Evolutionary conservation across 2,888 invertebrate genomes (phyloP).

Genomic region (Cremastobaeus sp.): DNA sequence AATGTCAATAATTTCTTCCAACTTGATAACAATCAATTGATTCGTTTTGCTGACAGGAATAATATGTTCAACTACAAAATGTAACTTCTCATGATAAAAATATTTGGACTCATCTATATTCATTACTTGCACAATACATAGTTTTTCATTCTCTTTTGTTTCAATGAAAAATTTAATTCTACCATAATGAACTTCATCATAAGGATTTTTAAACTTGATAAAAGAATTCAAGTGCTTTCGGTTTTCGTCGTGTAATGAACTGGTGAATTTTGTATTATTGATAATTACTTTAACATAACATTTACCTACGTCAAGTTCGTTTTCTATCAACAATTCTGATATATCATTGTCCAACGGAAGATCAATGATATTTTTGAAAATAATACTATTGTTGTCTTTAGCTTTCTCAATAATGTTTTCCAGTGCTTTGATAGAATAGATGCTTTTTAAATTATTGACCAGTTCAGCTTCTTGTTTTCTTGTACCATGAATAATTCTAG

Average conservation of each 20-base stretch:
- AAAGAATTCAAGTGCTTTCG: neutral
- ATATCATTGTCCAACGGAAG: too few relatives aligned
- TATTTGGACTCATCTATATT: neutral
- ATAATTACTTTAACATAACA: too few relatives aligned
- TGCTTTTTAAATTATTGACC: too few relatives aligned
- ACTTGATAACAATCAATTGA: neutral
- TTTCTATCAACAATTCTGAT: too few relatives aligned
- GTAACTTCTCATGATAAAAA: neutral
- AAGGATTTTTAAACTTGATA: neutral
- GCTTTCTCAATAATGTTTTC: too few relatives aligned
- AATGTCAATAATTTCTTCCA: neutral
- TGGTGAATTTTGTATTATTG: neutral
- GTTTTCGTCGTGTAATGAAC: neutral
- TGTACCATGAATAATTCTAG: too few relatives aligned
- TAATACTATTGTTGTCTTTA: too few relatives aligned
- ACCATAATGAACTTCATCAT: neutral
- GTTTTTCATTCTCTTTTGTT: neutral
- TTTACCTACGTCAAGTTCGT: too few relatives aligned
- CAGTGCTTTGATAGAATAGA: too few relatives aligned
- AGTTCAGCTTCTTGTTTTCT: too few relatives aligned
- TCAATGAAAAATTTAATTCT: conserved; percentile 3
- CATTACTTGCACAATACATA: neutral
- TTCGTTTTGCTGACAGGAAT: conserved; percentile 4
- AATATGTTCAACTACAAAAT: neutral
- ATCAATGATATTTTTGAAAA: too few relatives aligned